These are phyloP conservation scores for Scaptodrosophila lebanonensis DNA, from an alignment of 1,140 invertebrate species.

Conservation along the genomic window DNA sequence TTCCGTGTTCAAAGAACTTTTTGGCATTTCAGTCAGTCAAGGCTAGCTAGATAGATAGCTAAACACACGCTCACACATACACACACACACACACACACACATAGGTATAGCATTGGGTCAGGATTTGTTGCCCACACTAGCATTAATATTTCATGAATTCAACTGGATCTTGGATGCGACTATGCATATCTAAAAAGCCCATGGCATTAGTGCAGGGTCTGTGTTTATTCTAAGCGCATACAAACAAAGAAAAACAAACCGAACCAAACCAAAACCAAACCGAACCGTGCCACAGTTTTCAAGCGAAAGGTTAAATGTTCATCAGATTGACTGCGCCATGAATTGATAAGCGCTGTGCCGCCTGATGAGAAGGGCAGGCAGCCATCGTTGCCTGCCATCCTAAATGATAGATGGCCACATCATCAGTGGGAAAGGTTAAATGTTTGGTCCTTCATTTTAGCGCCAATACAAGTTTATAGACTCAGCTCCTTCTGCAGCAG, in stretches of 20 bases:
- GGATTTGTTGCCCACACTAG: no score
- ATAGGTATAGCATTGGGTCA: not conserved
- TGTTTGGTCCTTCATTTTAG: no score
- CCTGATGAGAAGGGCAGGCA: no score
- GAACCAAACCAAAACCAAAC: not conserved
- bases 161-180: conserved; percentile 38
- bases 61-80: conserved; percentile 28
- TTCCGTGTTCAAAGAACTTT: conserved; percentile 20
- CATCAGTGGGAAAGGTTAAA: no score
- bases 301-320: not conserved
- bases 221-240: no score
- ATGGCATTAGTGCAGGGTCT: no score
- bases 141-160: conserved; percentile 70
- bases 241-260: conserved; percentile 23
- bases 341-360: conserved; percentile 2
- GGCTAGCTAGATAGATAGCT: conserved; percentile 8
- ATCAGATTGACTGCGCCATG: not conserved
- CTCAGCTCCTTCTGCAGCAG: no score
- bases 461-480: no score
- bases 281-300: not conserved
- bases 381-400: no score
- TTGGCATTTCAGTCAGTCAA: conserved; percentile 58
- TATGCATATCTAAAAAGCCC: conserved; percentile 17
- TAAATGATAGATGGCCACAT: no score
- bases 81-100: conserved; percentile 2